These are phyloP conservation scores for Synanthedon vespiformis DNA, from an alignment of 2,888 invertebrate genomes.

Conservation along the genomic window DNA sequence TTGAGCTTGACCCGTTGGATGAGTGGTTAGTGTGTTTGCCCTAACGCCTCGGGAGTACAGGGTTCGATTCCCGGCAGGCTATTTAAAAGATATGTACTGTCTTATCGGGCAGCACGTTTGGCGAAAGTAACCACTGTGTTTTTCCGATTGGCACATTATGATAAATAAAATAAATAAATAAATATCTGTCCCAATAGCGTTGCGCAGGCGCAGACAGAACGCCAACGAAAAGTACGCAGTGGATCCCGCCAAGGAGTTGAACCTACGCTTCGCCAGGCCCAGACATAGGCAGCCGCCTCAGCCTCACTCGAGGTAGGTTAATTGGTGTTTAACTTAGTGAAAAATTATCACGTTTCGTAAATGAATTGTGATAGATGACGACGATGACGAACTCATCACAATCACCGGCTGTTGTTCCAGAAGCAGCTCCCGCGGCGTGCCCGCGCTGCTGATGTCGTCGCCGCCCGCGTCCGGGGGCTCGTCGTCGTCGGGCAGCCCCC, in stretches of 20 bases:
- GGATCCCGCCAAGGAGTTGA: conserved; percentile 82
- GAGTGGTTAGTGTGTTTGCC: too few species aligned
- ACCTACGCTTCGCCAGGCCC: conserved; percentile 83
- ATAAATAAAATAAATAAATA: not conserved
- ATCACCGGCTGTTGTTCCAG: conserved; percentile 10
- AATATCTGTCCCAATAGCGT: conserved; percentile 41
- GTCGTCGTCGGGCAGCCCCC: conserved; percentile 32
- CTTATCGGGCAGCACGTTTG: too few species aligned
- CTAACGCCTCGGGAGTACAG: too few species aligned
- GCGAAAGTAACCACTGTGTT: too few species aligned
- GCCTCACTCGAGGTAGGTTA: conserved; percentile 29
- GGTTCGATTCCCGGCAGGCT: too few species aligned
- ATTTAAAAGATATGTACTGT: too few species aligned
- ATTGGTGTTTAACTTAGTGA: too few species aligned
- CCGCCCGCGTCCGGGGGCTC: conserved; percentile 22
- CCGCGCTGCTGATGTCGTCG: conserved; percentile 47
- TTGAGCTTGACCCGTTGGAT: too few species aligned
- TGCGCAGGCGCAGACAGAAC: conserved; percentile 78
- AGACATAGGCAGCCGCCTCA: conserved; percentile 54
- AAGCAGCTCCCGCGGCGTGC: conserved; percentile 55
- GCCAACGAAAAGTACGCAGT: conserved; percentile 86
- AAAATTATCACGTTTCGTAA: too few species aligned
- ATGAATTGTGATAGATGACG: too few species aligned
- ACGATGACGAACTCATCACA: not conserved
- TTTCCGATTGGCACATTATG: too few species aligned